Conservation (phyloP, 2,797 vertebrate species). For the Chelonia mydas region DNA sequence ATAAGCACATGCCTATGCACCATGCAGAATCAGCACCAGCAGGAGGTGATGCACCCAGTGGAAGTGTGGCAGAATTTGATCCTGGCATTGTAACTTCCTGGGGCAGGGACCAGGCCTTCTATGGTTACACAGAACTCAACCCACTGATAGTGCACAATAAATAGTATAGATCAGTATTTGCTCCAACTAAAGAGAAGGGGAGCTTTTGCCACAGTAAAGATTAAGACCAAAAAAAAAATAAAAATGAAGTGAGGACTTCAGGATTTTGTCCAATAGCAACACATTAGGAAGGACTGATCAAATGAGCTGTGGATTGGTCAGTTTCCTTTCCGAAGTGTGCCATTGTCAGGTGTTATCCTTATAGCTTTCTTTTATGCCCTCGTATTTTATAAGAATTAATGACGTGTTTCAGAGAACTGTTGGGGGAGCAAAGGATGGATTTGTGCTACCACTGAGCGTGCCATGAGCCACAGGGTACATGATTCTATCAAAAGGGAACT, state of each 20-base stretch:
- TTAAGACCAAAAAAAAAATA: background rate
- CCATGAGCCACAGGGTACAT: background rate
- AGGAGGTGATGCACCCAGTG: background rate
- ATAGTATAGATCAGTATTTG: background rate
- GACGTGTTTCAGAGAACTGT: background rate
- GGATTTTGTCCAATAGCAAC: fast-evolving
- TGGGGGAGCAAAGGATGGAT: background rate
- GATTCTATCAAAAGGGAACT: background rate
- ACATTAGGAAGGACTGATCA: background rate
- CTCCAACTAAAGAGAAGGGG: background rate
- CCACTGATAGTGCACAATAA: background rate
- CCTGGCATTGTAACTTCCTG: background rate
- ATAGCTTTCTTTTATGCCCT: fast-evolving
- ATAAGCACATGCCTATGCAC: too few species aligned
- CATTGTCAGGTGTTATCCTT: fast-evolving
- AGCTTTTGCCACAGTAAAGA: fast-evolving
- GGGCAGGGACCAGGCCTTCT: background rate
- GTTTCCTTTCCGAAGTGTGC: background rate
- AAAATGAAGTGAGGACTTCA: slow-evolving; percentile 20
- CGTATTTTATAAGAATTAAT: background rate
- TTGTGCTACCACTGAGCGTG: background rate
- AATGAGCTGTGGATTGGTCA: fast-evolving
- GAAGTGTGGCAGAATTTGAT: background rate
- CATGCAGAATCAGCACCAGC: background rate
- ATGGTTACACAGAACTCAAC: too few species aligned